Percentiles rank a stretch among this genome's conserved stretches.
phyloP scores from a whole-genome alignment of 2,888 invertebrate genomes.

The Bellardia pandia region DNA sequence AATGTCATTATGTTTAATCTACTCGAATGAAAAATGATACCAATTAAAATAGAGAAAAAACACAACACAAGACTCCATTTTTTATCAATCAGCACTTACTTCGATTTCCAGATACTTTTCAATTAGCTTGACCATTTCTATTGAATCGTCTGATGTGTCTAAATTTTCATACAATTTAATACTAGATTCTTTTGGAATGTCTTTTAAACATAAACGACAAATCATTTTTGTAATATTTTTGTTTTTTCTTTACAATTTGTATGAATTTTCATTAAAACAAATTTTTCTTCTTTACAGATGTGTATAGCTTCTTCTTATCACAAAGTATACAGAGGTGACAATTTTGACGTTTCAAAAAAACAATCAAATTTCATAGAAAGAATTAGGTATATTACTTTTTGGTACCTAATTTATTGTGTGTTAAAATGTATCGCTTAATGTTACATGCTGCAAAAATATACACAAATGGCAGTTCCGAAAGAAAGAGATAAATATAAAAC shows the following conservation, averaged over 20 bases:
- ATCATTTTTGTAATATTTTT: conserved; percentile 54
- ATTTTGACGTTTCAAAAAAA: too few species aligned
- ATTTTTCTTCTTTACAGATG: conserved; percentile 31
- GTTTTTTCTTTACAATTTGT: conserved; percentile 19
- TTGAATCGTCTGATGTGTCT: conserved; percentile 63
- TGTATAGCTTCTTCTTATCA: conserved; percentile 54
- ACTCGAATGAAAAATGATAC: not conserved
- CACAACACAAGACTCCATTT: conserved; percentile 19
- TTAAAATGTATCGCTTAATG: too few species aligned
- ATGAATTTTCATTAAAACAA: conserved; percentile 25
- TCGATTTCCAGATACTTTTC: conserved; percentile 79
- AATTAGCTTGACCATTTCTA: conserved; percentile 78
- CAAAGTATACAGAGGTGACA: too few species aligned
- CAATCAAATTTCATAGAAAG: too few species aligned
- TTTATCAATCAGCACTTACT: conserved; percentile 72
- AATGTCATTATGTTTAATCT: conserved; percentile 74
- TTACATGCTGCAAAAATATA: too few species aligned
- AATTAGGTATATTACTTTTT: too few species aligned
- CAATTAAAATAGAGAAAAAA: conserved; percentile 5
- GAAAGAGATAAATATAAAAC: too few species aligned
- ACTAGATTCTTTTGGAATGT: conserved; percentile 59
- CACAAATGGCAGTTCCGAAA: too few species aligned
- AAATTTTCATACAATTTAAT: conserved; percentile 63
- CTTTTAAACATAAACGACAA: conserved; percentile 70
- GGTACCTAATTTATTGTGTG: too few species aligned